These are phyloP conservation scores for Pterocles burchelli DNA, from an alignment of 2,113 vertebrate species.

Conservation along the genomic window DNA sequence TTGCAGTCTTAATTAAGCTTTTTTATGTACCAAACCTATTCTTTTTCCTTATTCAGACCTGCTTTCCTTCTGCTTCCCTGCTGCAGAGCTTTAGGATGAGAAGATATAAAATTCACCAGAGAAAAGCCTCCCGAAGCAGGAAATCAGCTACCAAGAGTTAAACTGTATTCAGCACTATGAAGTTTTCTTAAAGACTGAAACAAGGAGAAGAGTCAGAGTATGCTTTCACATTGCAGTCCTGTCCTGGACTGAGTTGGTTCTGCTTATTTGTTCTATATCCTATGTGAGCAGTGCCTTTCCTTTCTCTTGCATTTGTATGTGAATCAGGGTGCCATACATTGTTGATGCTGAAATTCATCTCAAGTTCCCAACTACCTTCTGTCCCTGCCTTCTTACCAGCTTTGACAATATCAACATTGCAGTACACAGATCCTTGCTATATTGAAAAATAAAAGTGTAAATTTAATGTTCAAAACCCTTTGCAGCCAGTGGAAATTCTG, in stretches of 20 bases:
- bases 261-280: not conserved
- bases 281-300: rapidly evolving
- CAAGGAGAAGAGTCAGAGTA: not conserved
- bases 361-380: not conserved
- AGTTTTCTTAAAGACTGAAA: not conserved
- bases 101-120: not conserved
- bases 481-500: not conserved
- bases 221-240: not conserved
- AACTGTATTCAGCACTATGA: not conserved
- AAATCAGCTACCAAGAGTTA: not conserved
- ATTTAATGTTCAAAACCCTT: not conserved
- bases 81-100: not conserved
- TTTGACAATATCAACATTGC: not conserved
- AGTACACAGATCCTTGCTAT: not conserved
- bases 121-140: not conserved
- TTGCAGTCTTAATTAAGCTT: not conserved
- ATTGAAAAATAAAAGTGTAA: not conserved
- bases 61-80: not conserved
- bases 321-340: not conserved
- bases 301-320: rapidly evolving
- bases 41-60: not conserved
- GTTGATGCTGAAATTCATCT: not conserved
- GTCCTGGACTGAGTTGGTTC: not conserved
- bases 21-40: not conserved
- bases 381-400: not conserved